Base-by-base conservation (phyloP, 2,888 invertebrate species). In the Rhynchonema sp. region DNA sequence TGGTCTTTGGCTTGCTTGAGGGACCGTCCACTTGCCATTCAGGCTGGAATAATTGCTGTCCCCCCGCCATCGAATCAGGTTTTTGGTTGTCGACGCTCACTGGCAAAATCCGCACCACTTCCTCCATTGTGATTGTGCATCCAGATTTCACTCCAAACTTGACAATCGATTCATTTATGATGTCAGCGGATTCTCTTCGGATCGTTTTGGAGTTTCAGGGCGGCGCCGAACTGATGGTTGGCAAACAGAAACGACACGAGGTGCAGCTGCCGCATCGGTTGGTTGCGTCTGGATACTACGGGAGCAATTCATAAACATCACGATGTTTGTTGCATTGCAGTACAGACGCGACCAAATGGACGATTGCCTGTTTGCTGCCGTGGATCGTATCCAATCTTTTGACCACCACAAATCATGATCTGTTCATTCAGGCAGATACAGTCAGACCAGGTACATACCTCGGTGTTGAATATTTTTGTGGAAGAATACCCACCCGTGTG, bases 151-250 rank as follows among this genome's bases (percentile, higher is more conserved):
- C n/a, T n/a, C n/a, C n/a, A n/a, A n/a, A n/a, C n/a, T n/a, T n/a
- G n/a, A n/a, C n/a, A n/a, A n/a, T n/a, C n/a, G n/a, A n/a, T n/a
- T n/a, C n/a, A n/a, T n/a, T n/a, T n/a, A n/a, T n/a, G 38, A 38
- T 38, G 38, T 38, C 38, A 38, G 17, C 38, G 38, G 38, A 38
- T 6, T 13, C 9, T 38, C 38, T 38, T 13, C 38, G 9, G 38
- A 6, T 67, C 22, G 58, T 28, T 23, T 46, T 68, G 29, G 64
- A 67, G 59, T 82, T 74, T 68, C 86, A 87, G 53, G 91, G 92
- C 22, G 92, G 92, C 1, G 88, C 89, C 0, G 91, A 92, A 72
- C 74, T 88, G n/a, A 75, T 92, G 1, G 87, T 91, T 73, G 84
- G 84, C 64, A 87, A 86, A 68, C 80, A 83, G 58, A 88, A 88